These are phyloP conservation scores for Papilio glaucus DNA, from an alignment of 1,140 invertebrate species.

Conservation along the genomic window DNA sequence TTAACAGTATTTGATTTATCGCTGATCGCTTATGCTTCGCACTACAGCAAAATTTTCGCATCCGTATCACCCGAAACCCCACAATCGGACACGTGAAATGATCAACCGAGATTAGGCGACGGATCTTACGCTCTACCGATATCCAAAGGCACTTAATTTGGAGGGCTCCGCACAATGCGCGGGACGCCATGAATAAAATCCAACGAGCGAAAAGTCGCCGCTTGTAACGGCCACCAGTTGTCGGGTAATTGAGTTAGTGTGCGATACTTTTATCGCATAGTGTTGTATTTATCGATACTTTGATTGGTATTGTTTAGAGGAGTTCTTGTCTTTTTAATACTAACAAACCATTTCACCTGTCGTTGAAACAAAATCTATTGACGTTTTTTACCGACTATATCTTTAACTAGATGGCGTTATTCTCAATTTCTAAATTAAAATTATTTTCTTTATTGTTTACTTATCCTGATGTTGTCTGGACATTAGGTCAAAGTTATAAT, in stretches of 20 bases:
- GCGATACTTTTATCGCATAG: conserved; percentile 39
- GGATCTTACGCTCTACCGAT: conserved; percentile 71
- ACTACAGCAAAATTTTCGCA: conserved; percentile 45
- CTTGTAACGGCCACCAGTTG: conserved; percentile 50
- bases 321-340: background rate
- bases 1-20: background rate
- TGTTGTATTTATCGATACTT: conserved; percentile 41
- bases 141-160: conserved; percentile 62
- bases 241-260: conserved; percentile 60
- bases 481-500: too few species aligned
- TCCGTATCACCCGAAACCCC: conserved; percentile 49
- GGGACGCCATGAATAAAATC: conserved; percentile 56
- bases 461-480: too few species aligned
- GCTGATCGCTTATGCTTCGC: conserved; percentile 41
- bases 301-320: conserved; percentile 41
- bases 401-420: too few species aligned
- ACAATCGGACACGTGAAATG: conserved; percentile 66
- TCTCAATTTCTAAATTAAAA: too few species aligned
- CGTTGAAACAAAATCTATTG: background rate
- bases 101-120: conserved; percentile 73
- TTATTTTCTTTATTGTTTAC: too few species aligned
- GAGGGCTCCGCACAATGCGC: conserved; percentile 48
- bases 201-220: conserved; percentile 50
- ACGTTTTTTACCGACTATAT: too few species aligned
- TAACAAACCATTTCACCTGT: background rate